Evolutionary conservation across 2,888 invertebrate species (phyloP), one percentile per base, ranked within the genome.

Genomic region (Mythimna impura): DNA sequence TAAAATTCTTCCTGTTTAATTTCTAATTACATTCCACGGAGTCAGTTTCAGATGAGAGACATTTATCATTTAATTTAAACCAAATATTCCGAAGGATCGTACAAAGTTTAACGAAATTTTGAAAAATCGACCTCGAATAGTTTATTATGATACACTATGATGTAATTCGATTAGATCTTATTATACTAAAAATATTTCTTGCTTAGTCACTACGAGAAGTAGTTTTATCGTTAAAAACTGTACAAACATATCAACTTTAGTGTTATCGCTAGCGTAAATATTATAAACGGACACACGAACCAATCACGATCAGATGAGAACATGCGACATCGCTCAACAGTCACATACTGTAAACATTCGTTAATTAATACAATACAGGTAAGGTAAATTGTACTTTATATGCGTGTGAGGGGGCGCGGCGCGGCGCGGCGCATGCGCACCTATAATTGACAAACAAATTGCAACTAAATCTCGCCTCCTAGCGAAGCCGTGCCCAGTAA

Each of bases 81-180:
- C 87, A 90, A 93, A 92, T 88, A 89, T 90, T 91, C 89, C 91
- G 88, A 90, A 92, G 91, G 91, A 93, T 90, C 91, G 90, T 93
- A 92, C 89, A 92, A 94, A 94, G 92, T 91, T 80, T 91, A 95
- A 94, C 90, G 90, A 89, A 94, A 92, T 92, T 92, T 93, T 88
- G 90, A 90, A 92, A 92, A 91, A 72, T 74, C 83, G 75, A 79
- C 90, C 90, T 93, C 91, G 92, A 94, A 91, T 92, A 93, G 89
- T 93, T 94, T 91, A 91, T 89, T 92, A 94, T 94, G 90, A 90
- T 94, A 94, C 95, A 95, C 94, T 96, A 95, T 92, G 91, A 94
- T 93, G 94, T 95, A 95, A 95, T 96, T 96, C 96, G 95, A 95
- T 95, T 95, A 95, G 96, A 95, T 94, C 95, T 96, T 95, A 96